Conservation (phyloP, 1,140 invertebrate species). For the Drosophila sproati region DNA sequence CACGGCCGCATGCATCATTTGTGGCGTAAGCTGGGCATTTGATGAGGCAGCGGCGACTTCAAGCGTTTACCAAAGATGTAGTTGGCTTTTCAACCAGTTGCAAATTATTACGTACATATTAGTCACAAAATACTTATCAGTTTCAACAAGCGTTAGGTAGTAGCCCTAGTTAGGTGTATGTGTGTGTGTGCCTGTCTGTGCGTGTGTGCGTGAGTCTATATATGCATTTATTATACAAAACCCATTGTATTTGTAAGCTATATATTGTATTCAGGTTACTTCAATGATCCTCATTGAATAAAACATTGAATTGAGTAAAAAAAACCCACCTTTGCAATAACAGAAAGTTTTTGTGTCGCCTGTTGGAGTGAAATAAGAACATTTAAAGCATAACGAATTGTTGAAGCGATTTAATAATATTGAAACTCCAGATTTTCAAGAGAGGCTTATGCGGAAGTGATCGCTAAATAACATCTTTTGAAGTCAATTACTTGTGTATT, state of each 20-base stretch:
- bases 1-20: slow-evolving; percentile 86
- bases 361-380: no score
- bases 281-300: slow-evolving; percentile 16
- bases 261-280: background rate
- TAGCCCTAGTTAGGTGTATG: slow-evolving; percentile 35
- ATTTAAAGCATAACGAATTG: no score
- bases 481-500: background rate
- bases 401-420: no score
- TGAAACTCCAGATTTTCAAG: no score
- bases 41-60: slow-evolving; percentile 42
- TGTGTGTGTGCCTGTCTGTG: slow-evolving; percentile 2
- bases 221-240: slow-evolving; percentile 46
- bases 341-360: no score
- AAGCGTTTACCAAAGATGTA: slow-evolving; percentile 67
- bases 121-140: slow-evolving; percentile 34
- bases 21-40: slow-evolving; percentile 85
- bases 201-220: background rate
- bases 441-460: no score
- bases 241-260: slow-evolving; percentile 25
- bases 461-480: background rate
- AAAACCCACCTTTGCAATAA: background rate
- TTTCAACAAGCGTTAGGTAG: slow-evolving; percentile 17
- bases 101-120: slow-evolving; percentile 38
- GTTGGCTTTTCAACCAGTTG: slow-evolving; percentile 13
- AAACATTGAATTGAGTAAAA: slow-evolving; percentile 8